Base-by-base conservation (phyloP, 1,140 invertebrate genomes). In the Solenopsis invicta region DNA sequence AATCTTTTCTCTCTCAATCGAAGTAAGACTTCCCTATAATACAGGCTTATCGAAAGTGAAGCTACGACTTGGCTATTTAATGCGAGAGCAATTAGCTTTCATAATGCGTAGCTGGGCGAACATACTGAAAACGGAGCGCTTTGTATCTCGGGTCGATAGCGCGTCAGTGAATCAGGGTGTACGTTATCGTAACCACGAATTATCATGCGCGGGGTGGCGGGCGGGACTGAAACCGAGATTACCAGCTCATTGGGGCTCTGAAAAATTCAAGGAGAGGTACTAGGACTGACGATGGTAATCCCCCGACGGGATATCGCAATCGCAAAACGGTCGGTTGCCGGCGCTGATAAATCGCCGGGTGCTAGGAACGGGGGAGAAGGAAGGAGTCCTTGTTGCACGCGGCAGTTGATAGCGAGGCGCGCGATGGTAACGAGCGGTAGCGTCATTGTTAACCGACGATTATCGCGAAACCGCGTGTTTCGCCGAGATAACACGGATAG, bases 391-490 rank as follows among this genome's bases (percentile, higher is more conserved):
- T 21, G 59, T 18, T 78, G 13, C n/a, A 41, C 37, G 78, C 50
- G 62, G 29, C 66, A 41, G 41, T 85, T 78, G 87, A 88, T 88
- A 89, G 85, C 59, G 67, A 41, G 6, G 74, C 66, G 50, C 34
- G 64, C 41, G 74, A 86, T 86, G 75, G 74, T 88, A 91, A 91
- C 89, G 75, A 91, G 91, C 89, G 34, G 76, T 84, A 87, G 88
- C 88, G 82, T 91, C 85, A 90, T 93, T 93, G 92, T 93, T 93
- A 87, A 87, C 76, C 87, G 84, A 74, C 90, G 90, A 93, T 94
- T 94, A 93, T 93, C 93, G 92, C 91, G 89, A 92, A 92, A 94
- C 92, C 92, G 93, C 92, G 92, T 93, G 93, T 94, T 93, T 94
- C 91, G 90, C 71, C 71, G 87, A 91, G 94, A 95, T 95, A 93